Percentiles rank a stretch among this genome's conserved stretches.
Evolutionary conservation across 2,797 vertebrate genomes (phyloP).

Genomic region (Liparis tanakae): DNA sequence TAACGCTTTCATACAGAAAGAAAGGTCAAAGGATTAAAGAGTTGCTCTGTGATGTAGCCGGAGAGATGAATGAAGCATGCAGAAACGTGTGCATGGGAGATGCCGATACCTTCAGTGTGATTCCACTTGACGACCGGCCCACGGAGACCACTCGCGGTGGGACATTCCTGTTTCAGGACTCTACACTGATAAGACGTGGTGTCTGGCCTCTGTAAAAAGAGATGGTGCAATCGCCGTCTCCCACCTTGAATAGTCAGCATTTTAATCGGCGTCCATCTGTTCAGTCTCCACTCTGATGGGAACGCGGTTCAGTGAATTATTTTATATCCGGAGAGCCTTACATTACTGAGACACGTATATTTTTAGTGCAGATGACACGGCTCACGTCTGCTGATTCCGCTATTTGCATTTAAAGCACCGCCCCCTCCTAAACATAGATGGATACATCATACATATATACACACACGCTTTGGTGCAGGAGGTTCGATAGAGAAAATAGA

Average conservation of each 20-base stretch:
- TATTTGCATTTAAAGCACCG: conserved; percentile 8
- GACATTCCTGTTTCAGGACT: conserved; percentile 65
- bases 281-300: conserved; percentile 50
- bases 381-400: conserved; percentile 15
- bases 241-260: conserved; percentile 56
- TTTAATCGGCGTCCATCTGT: conserved; percentile 67
- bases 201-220: conserved; percentile 55
- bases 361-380: conserved; percentile 45
- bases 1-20: conserved; percentile 41
- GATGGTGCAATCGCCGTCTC: conserved; percentile 59
- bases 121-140: conserved; percentile 59
- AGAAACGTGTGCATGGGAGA: conserved; percentile 60
- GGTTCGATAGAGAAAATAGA: background rate
- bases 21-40: conserved; percentile 62
- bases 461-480: background rate
- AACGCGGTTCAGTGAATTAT: conserved; percentile 46
- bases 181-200: conserved; percentile 50
- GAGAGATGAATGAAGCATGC: conserved; percentile 66
- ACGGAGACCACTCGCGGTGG: conserved; percentile 45
- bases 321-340: conserved; percentile 56
- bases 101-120: conserved; percentile 58
- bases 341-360: conserved; percentile 48
- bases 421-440: background rate
- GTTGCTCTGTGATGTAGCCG: conserved; percentile 28
- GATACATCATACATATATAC: background rate